Evolutionary conservation across 1,140 invertebrate species (phyloP), one percentile per base, ranked within the genome.

Genomic region (Drosophila kohkoa): DNA sequence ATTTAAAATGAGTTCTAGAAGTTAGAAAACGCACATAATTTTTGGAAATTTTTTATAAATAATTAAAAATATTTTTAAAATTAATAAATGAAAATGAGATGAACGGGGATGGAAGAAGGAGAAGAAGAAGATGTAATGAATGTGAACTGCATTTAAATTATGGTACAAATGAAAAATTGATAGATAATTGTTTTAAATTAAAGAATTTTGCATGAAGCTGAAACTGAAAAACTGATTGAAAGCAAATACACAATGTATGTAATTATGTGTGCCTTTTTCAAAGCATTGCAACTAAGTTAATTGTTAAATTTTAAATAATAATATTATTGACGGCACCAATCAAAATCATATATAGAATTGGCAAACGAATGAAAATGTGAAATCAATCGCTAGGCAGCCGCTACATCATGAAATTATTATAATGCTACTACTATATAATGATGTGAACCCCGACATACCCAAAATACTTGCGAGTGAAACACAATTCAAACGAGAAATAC

Each of bases 91-190:
- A 66, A 66, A 60, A 48, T 28, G 20, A 32, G 25, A 46, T 8
- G 6, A 45, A 38, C 16, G 6, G 8, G 72, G 69, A 63, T 59
- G 49, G 0, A 25, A 25, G 20, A 25, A 20, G 20, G 3, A 20
- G 20, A 20, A 0, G 20, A 25, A 4, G 20, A 25, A 25, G 20
- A 25, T 4, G 20, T 25, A 82, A 69, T 52, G 49, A 59, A 63
- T 65, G 32, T 63, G 58, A 89, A 81, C 79, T 89, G 85, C 85
- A 89, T 89, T 89, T 89, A 89, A 89, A 81, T 81, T 76, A 89
- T 89, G 85, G 85, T 89, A 89, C 85, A 88, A 88, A 88, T 49
- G 28, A 71, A 32, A 55, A 60, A 68, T 49, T 11, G 10, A 46
- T 54, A 38, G 11, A 32, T 30, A 28, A 58, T 74, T 85, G 68